These are phyloP conservation scores for Drosophila macrothrix DNA, from an alignment of 2,888 invertebrate species.

Conservation along the genomic window DNA sequence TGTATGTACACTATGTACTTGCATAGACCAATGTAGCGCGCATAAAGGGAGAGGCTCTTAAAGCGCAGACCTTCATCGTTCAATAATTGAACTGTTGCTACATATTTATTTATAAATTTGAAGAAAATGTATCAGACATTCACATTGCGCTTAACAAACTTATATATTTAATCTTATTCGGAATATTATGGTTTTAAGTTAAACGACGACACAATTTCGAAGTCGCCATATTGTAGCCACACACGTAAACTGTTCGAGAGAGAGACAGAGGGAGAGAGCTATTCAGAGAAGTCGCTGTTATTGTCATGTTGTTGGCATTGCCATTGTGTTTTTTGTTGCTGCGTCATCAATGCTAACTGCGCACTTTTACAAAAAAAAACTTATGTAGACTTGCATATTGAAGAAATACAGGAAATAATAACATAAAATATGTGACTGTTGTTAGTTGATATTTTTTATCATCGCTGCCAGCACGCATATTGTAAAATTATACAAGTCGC, in stretches of 20 bases:
- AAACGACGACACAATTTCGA: conserved; percentile 73
- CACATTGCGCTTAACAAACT: conserved; percentile 3
- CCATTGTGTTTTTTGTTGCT: conserved; percentile 74
- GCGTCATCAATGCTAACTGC: conserved; percentile 79
- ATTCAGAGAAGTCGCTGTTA: conserved; percentile 51
- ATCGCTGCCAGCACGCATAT: conserved; percentile 26
- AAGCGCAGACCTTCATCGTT: conserved; percentile 14
- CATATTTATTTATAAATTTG: conserved; percentile 16
- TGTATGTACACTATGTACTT: not conserved
- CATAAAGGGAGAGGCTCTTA: conserved; percentile 15
- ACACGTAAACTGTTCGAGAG: conserved; percentile 52
- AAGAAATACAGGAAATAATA: conserved; percentile 16
- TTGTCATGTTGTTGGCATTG: conserved; percentile 60
- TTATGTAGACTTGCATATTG: conserved; percentile 15
- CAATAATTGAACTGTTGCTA: conserved; percentile 10
- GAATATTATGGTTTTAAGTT: conserved; percentile 58
- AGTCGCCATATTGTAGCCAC: conserved; percentile 73
- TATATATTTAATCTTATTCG: conserved; percentile 40
- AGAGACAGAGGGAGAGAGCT: conserved; percentile 38
- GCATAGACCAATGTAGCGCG: conserved; percentile 67
- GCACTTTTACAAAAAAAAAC: conserved; percentile 61
- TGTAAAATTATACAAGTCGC: conserved; percentile 34
- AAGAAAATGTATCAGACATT: conserved; percentile 10
- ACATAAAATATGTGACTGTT: conserved; percentile 17
- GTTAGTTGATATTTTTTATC: conserved; percentile 23